Evolutionary conservation across 2,113 vertebrate genomes (phyloP).

Genomic region (Corythaeola cristata): DNA sequence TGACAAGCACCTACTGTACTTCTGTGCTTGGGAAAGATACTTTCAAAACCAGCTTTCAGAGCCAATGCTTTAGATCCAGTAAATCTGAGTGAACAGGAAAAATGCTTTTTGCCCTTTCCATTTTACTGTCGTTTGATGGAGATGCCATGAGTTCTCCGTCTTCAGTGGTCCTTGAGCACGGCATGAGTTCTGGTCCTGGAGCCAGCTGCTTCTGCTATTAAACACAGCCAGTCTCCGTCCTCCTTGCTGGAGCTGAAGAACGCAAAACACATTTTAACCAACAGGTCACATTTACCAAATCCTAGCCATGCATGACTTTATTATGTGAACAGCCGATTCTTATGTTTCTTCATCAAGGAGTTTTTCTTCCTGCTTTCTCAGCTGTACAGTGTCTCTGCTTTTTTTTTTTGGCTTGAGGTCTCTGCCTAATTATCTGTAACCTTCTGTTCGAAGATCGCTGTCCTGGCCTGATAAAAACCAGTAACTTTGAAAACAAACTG

Average conservation of each 20-base stretch:
- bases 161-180: rapidly evolving
- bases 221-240: not conserved
- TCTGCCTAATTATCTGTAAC: conserved; percentile 83
- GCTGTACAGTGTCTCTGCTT: conserved; percentile 58
- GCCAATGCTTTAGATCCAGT: not conserved
- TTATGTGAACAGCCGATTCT: conserved; percentile 29
- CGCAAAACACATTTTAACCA: conserved; percentile 55
- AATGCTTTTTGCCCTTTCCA: not conserved
- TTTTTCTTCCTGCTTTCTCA: conserved; percentile 59
- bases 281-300: conserved; percentile 49
- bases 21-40: not conserved
- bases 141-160: not conserved
- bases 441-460: conserved; percentile 83
- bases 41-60: not conserved
- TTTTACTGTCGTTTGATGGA: not conserved
- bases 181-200: not conserved
- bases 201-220: conserved; percentile 8
- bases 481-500: conserved; percentile 91
- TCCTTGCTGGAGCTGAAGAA: not conserved
- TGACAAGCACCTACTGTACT: not conserved
- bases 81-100: not conserved
- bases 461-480: conserved; percentile 93
- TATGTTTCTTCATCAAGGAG: conserved; percentile 64
- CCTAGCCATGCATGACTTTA: conserved; percentile 54
- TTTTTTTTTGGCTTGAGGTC: conserved; percentile 67